Evolutionary conservation across 37 sponge, comb jelly and placozoan genomes (phyloP), one percentile per base, ranked within the genome.

Genomic region (Halichondria panicea): DNA sequence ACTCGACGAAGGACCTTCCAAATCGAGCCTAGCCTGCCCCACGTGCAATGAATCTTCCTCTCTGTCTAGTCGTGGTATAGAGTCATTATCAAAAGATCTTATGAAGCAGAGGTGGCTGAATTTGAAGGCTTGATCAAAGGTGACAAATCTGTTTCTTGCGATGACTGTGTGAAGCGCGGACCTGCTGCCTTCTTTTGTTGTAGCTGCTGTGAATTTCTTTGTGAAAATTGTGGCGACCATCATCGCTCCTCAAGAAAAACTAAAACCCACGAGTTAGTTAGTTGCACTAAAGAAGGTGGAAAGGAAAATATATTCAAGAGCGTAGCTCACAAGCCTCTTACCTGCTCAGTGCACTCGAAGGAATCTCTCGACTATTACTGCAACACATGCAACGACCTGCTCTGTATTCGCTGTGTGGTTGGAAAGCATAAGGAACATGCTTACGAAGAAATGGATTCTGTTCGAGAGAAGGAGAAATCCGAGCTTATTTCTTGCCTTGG

Each of bases 151-250:
- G n/a, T n/a, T n/a, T n/a, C n/a, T n/a, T n/a, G n/a, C n/a, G n/a
- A n/a, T n/a, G n/a, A n/a, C n/a, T n/a, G n/a, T n/a, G n/a, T n/a
- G n/a, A n/a, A n/a, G n/a, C n/a, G n/a, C 21, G 69, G 77, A 13
- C 33, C 70, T 2, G 77, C 76, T 1, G 62, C 76, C 34, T 30
- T 18, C 1, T 84, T 84, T 70, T 84, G 84, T 43, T 54, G 42
- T 37, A 54, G 57, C 13, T 84, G 84, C 63, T 76, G 70, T 34
- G 60, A 67, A 15, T 84, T 84, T 58, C 76, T 84, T 8, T 84
- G 84, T 40, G 33, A 68, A 22, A 19, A 57, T 8, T 84, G 84
- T 37, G 4, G 32, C 8, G 63, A 68, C 30, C 46, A 84, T 34
- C 84, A 84, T 37, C 33, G 21, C 5, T 41, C 36, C 4, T 52